phyloP scores from a whole-genome alignment of 2,797 vertebrate species.

The Gadopsis marmoratus region DNA sequence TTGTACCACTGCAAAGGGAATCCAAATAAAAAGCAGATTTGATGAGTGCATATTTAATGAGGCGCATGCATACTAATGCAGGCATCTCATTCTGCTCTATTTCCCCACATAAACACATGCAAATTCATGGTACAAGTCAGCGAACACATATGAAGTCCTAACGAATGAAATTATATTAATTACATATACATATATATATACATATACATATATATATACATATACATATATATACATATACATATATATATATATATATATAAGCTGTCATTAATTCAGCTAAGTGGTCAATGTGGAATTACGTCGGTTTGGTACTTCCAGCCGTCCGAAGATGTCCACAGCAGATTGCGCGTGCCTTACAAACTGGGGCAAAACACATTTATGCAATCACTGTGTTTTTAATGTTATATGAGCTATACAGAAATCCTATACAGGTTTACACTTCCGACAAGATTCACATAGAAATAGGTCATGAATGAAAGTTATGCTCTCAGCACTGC shows the following conservation, averaged over 20 bases:
- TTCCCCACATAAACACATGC: constrained; percentile 78
- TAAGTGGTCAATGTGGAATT: constrained; percentile 47
- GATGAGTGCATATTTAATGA: constrained; percentile 85
- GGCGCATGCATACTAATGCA: constrained; percentile 76
- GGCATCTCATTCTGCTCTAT: constrained; percentile 68
- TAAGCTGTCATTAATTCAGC: constrained; percentile 47
- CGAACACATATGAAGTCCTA: constrained; percentile 55
- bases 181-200: constrained; percentile 8
- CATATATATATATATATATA: not conserved
- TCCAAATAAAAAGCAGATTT: constrained; percentile 76
- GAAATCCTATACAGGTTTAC: not conserved
- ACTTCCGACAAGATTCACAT: not conserved
- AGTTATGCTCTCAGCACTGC: not conserved
- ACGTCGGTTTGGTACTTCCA: constrained; percentile 9
- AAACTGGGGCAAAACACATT: not conserved
- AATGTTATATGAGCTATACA: not conserved
- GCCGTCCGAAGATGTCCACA: constrained; percentile 16
- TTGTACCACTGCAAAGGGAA: constrained; percentile 80
- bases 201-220: not conserved
- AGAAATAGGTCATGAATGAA: not conserved
- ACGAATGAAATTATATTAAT: constrained; percentile 62
- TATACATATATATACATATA: constrained; percentile 5
- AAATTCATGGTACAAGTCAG: constrained; percentile 61
- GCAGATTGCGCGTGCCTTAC: not conserved
- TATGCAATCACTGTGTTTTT: not conserved